These are phyloP conservation scores for Amniataba percoides DNA, from an alignment of 2,797 vertebrate species.

Conservation along the genomic window DNA sequence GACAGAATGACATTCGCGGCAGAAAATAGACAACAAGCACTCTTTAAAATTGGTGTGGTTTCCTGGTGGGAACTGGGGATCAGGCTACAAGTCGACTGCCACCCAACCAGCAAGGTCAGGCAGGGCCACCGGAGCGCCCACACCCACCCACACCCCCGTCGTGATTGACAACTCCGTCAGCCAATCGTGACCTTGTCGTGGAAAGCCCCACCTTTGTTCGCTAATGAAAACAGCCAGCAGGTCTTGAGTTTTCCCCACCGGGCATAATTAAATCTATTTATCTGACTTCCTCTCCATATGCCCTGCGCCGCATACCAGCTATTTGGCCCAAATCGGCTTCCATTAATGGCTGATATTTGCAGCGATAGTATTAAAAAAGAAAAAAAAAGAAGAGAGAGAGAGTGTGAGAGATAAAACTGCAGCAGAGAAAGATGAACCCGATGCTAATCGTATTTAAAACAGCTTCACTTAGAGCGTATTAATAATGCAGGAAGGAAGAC, in stretches of 20 bases:
- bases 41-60: slow-evolving; percentile 60
- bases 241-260: slow-evolving; percentile 42
- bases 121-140: slow-evolving; percentile 6
- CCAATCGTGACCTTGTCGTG: slow-evolving; percentile 30
- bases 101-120: slow-evolving; percentile 50
- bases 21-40: slow-evolving; percentile 66
- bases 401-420: slow-evolving; percentile 35
- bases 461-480: slow-evolving; percentile 70
- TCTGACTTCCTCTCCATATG: slow-evolving; percentile 61
- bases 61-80: slow-evolving; percentile 59
- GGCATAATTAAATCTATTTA: slow-evolving; percentile 78
- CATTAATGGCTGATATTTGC: slow-evolving; percentile 58
- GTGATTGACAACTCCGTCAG: slow-evolving; percentile 39
- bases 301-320: slow-evolving; percentile 24
- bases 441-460: slow-evolving; percentile 67
- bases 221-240: slow-evolving; percentile 53
- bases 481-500: slow-evolving; percentile 71
- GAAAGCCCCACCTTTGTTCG: slow-evolving; percentile 35
- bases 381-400: background rate
- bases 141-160: too few species aligned
- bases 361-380: slow-evolving; percentile 4
- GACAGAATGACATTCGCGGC: slow-evolving; percentile 45
- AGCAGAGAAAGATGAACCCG: slow-evolving; percentile 24
- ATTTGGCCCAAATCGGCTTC: slow-evolving; percentile 58
- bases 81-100: slow-evolving; percentile 41